A percentile compares a stretch with the other conserved stretches of the same genome.
Conservation (phyloP, 2,797 vertebrate genomes). For the Pangasius larnaudii region DNA sequence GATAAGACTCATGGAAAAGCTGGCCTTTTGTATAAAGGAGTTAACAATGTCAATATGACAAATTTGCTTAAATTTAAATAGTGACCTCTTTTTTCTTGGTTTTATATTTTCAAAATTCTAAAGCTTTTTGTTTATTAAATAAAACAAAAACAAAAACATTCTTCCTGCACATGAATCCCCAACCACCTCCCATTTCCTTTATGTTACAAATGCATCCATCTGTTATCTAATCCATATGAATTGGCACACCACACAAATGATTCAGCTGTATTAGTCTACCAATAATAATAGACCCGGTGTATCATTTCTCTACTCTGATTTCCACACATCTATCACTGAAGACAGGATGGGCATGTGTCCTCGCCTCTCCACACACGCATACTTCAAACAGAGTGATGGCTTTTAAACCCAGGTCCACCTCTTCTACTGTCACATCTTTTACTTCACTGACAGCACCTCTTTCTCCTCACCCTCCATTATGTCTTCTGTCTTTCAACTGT, state of each 20-base stretch:
- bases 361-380: not conserved
- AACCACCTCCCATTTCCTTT: not conserved
- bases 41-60: no score
- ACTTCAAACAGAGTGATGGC: not conserved
- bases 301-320: slow-evolving; percentile 1
- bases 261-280: not conserved
- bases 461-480: slow-evolving; percentile 20
- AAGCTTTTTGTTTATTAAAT: no score
- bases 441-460: slow-evolving; percentile 10
- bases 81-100: no score
- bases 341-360: not conserved
- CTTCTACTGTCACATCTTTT: slow-evolving; percentile 2
- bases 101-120: no score
- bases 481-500: slow-evolving; percentile 9
- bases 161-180: not conserved
- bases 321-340: slow-evolving; percentile 21
- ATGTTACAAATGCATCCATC: no score
- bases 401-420: not conserved
- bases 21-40: no score
- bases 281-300: not conserved
- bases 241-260: not conserved
- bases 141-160: no score
- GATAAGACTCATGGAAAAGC: no score
- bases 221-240: not conserved
- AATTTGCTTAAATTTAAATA: no score